Base-by-base conservation (phyloP, 2,797 vertebrate genomes). In the Dipus sagitta region DNA sequence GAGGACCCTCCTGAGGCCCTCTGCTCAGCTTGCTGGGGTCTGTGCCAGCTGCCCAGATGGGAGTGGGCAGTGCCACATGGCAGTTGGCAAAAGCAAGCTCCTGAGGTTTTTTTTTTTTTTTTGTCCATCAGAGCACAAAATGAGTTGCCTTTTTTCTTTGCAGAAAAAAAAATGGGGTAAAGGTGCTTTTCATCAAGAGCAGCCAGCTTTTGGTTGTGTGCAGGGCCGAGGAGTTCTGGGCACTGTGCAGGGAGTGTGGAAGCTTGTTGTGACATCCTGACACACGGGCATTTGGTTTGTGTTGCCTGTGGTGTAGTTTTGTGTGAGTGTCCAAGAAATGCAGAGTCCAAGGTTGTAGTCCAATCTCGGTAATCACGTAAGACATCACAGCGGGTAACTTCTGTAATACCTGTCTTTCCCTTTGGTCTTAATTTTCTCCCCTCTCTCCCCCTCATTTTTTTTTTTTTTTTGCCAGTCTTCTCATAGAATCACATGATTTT, bases 11-110 rank as follows among this genome's bases (percentile, higher is more conserved):
- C 64, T 15, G 89, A 86, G 24, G 58, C 8, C 0, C 80, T 23
- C 77, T 79, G 72, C 76, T 93, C 34, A 28, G 68, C 20, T 81
- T 42, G 0, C 23, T 0, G 11, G 91, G 86, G 77, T 65, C 93
- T 71, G 64, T 91, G 95, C 95, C 96, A 90, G 89, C 95, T 30
- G 90, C 93, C 92, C 93, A 96, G 93, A 92, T 95, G 95, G 84
- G 93, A 74, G 54, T 54, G n/a, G 86, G 30, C 30, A 42, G 83
- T 52, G 90, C 75, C 86, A 85, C 23, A 52, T 92, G 92, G 96
- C 94, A 92, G 93, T 90, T 90, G 93, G 76, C 5, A 3, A 70
- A 78, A 67, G 64, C 32, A 83, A 81, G 68, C 26, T 47, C 42
- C 88, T 70, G 94, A 90, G 96, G 75, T 0, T 62, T 34, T 58